Percentiles rank a stretch among this genome's conserved stretches.
Conservation (phyloP, 2,888 invertebrate species). For the Macrophya alboannulata region DNA sequence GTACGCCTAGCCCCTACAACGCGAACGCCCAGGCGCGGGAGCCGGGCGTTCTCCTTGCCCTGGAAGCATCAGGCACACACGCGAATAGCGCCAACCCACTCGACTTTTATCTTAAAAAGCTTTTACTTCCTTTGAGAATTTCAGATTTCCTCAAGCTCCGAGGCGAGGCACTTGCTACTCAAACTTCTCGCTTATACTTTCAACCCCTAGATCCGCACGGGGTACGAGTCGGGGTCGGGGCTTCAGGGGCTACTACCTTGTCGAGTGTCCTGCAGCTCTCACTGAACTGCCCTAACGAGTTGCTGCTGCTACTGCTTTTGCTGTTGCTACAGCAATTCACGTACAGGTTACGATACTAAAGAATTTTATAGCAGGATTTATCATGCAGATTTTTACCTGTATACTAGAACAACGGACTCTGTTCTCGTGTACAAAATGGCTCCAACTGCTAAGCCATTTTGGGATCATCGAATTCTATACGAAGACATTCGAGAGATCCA, state of each 20-base stretch:
- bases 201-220: neutral
- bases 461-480: too few relatives aligned
- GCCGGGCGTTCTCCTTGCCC: neutral
- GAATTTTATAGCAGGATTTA: neutral
- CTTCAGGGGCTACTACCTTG: slow-evolving; percentile 26
- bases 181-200: neutral
- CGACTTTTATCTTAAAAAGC: slow-evolving; percentile 54
- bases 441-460: too few relatives aligned
- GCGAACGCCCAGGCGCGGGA: slow-evolving; percentile 39
- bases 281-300: slow-evolving; percentile 20
- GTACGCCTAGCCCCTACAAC: slow-evolving; percentile 17
- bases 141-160: neutral
- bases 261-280: slow-evolving; percentile 13
- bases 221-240: neutral
- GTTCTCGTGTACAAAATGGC: too few relatives aligned
- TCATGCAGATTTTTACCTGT: too few relatives aligned
- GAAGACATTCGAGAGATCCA: neutral
- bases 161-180: neutral
- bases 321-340: neutral
- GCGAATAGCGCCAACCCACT: slow-evolving; percentile 32
- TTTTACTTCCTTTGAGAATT: slow-evolving; percentile 45
- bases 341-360: neutral
- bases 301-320: neutral
- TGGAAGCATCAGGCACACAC: slow-evolving; percentile 26
- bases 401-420: neutral